These are phyloP conservation scores for Agrochola lychnidis DNA, from an alignment of 2,888 invertebrate species.

Conservation along the genomic window DNA sequence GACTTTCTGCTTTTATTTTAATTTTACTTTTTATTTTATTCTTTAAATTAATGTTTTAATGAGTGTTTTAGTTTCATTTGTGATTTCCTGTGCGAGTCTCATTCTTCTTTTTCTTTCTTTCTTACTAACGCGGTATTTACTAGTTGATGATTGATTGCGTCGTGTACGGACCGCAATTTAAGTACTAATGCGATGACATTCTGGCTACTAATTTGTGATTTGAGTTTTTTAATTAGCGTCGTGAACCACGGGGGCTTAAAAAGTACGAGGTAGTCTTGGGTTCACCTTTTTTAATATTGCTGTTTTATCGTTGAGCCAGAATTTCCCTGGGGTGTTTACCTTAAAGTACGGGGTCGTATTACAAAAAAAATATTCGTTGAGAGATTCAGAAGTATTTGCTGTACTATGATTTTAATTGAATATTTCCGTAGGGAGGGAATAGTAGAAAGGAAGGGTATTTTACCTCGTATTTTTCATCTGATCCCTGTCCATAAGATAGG, in stretches of 20 bases:
- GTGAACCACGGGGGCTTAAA: not conserved
- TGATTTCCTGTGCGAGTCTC: too few species aligned
- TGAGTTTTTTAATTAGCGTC: not conserved
- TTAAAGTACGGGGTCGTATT: not conserved
- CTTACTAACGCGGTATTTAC: too few species aligned
- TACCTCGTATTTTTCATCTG: not conserved
- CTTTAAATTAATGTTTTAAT: too few species aligned
- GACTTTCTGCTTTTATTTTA: too few species aligned
- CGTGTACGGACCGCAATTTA: not conserved
- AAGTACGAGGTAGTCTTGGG: constrained; percentile 8
- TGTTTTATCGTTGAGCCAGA: constrained; percentile 12
- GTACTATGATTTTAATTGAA: constrained; percentile 30
- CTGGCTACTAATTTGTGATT: not conserved
- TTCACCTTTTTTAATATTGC: constrained; percentile 44
- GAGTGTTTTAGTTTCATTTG: too few species aligned
- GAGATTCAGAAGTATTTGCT: constrained; percentile 14
- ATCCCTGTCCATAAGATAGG: not conserved
- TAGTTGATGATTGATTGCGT: not conserved
- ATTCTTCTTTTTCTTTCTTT: too few species aligned
- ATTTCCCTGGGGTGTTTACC: constrained; percentile 42
- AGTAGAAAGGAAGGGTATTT: too few species aligned
- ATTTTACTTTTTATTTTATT: too few species aligned
- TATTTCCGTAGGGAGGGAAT: too few species aligned
- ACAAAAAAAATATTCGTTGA: constrained; percentile 21
- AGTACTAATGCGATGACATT: not conserved